A percentile compares a stretch with the other conserved stretches of the same genome.
These are phyloP conservation scores for Cyanoderma ruficeps DNA, from an alignment of 2,113 vertebrate species.

Conservation along the genomic window DNA sequence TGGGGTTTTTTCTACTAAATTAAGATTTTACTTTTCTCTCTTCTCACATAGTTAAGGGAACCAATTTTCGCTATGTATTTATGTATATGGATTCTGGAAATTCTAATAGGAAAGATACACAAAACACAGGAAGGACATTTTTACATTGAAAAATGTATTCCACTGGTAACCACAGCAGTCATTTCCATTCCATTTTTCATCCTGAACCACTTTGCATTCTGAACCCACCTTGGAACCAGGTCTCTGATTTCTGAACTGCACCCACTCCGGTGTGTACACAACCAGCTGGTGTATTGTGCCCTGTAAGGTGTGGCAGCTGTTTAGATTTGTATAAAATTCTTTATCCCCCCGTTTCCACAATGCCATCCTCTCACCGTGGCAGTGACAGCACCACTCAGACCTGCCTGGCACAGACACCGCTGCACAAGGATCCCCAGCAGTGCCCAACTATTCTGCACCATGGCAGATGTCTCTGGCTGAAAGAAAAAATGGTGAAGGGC, in stretches of 20 bases:
- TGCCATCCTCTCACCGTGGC: neutral
- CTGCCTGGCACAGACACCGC: neutral
- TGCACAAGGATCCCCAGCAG: neutral
- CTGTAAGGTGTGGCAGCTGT: neutral
- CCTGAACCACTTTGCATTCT: neutral
- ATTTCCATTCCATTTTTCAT: neutral
- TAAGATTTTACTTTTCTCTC: conserved; percentile 23
- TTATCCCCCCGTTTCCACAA: neutral
- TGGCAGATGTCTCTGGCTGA: neutral
- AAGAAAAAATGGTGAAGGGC: neutral
- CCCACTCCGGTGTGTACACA: neutral
- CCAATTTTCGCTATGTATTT: neutral
- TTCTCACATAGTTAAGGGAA: neutral
- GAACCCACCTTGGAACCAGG: neutral
- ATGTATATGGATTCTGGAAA: neutral
- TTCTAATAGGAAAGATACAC: neutral
- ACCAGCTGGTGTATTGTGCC: neutral
- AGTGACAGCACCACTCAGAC: neutral
- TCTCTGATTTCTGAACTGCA: neutral
- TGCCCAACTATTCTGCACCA: neutral
- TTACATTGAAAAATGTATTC: neutral
- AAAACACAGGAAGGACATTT: neutral
- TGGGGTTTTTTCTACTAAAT: conserved; percentile 38
- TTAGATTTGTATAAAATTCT: neutral
- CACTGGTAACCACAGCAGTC: neutral